Percentiles rank a stretch among this genome's conserved stretches.
phyloP scores from a whole-genome alignment of 2,888 invertebrate species.

The Electrophaes corylata region DNA sequence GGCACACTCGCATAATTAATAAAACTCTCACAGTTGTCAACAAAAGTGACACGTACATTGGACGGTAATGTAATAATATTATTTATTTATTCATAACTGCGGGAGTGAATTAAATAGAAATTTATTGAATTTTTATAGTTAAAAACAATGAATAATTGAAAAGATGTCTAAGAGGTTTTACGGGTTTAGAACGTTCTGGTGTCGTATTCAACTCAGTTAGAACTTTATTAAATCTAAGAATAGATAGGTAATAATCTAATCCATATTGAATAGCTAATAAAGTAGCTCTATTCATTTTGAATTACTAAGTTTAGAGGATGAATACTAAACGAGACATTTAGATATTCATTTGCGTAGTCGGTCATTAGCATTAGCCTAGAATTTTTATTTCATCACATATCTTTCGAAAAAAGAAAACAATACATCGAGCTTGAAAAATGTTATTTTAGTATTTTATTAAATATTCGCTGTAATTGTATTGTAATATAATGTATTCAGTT shows the following conservation, averaged over 20 bases:
- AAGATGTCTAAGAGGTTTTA: conserved; percentile 29
- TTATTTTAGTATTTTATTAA: conserved; percentile 77
- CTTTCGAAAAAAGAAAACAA: conserved; percentile 64
- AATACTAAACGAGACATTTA: conserved; percentile 68
- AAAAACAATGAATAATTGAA: conserved; percentile 47
- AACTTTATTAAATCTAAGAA: conserved; percentile 60
- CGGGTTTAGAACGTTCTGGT: conserved; percentile 19
- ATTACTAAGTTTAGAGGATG: conserved; percentile 84
- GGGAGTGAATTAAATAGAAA: conserved; percentile 42
- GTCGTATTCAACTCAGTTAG: conserved; percentile 63
- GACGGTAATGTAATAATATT: conserved; percentile 37
- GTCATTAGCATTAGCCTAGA: conserved; percentile 75
- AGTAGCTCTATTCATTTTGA: conserved; percentile 62
- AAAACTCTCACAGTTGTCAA: conserved; percentile 51
- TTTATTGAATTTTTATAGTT: conserved; percentile 45
- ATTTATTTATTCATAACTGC: conserved; percentile 46
- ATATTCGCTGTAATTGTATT: conserved; percentile 76
- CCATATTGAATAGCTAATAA: conserved; percentile 61
- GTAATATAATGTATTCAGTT: conserved; percentile 63
- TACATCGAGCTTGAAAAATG: conserved; percentile 80
- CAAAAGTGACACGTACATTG: conserved; percentile 49
- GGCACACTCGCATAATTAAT: conserved; percentile 52
- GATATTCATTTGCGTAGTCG: conserved; percentile 70
- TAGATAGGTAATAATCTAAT: conserved; percentile 46
- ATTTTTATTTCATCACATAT: conserved; percentile 56